Evolutionary conservation across 2,888 invertebrate genomes (phyloP).

Genomic region (Pollenia labialis): DNA sequence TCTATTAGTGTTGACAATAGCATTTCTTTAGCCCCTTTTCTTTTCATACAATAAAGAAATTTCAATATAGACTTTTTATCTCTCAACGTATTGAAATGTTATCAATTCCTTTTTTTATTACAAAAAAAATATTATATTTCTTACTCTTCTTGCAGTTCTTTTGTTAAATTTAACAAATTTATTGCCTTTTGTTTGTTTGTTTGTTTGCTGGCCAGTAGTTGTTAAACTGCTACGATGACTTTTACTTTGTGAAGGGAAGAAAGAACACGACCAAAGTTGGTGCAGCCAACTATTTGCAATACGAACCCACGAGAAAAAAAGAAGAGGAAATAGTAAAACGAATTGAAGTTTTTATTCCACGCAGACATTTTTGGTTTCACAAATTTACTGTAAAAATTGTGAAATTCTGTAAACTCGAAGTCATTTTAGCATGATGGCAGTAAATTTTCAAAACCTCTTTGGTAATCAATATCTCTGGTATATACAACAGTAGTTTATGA

Average conservation of each 20-base stretch:
- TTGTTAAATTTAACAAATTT: conserved; percentile 37
- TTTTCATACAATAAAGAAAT: background rate
- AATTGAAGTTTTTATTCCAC: conserved; percentile 47
- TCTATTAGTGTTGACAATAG: conserved; percentile 45
- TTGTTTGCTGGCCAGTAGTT: conserved; percentile 21
- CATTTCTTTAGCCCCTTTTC: conserved; percentile 6
- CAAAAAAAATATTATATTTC: background rate
- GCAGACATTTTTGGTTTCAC: conserved; percentile 33
- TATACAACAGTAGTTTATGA: conserved; percentile 26
- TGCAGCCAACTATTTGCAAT: conserved; percentile 29
- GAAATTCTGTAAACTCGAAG: background rate
- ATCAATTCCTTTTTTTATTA: conserved; percentile 14
- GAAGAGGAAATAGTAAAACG: background rate
- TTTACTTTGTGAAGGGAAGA: background rate
- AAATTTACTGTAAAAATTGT: conserved; percentile 1
- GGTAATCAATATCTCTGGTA: conserved; percentile 46
- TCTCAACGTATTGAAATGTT: conserved; percentile 19
- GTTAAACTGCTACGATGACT: conserved; percentile 17
- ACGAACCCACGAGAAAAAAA: background rate
- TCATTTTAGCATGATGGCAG: background rate
- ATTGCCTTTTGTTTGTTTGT: conserved; percentile 25
- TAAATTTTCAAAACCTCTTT: conserved; percentile 17
- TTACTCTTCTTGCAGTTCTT: background rate
- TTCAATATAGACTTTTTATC: conserved; percentile 35
- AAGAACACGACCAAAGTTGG: background rate